phyloP scores from a whole-genome alignment of 1,140 invertebrate species.

The Camponotus vicinus region DNA sequence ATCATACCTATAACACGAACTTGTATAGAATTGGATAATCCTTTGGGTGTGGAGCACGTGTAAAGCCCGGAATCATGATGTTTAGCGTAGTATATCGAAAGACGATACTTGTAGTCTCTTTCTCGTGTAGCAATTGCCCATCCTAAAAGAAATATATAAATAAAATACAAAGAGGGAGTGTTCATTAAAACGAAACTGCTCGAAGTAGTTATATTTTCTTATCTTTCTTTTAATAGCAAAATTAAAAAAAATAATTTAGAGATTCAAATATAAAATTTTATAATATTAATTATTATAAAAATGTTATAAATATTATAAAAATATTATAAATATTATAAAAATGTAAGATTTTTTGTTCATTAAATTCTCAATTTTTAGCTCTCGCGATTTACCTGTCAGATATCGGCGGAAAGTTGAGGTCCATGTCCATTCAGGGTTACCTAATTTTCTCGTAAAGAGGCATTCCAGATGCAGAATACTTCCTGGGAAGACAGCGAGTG shows the following conservation, averaged over 20 bases:
- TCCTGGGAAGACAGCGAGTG: slow-evolving; percentile 93
- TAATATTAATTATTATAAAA: background rate
- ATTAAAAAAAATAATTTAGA: no score
- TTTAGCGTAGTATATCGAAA: slow-evolving; percentile 94
- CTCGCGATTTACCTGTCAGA: slow-evolving; percentile 88
- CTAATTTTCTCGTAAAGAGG: slow-evolving; percentile 90
- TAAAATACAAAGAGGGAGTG: background rate
- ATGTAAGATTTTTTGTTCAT: background rate
- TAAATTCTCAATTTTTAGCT: background rate
- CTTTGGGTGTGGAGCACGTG: slow-evolving; percentile 93
- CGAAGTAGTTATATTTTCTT: no score
- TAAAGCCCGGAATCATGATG: slow-evolving; percentile 93
- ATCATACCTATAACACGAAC: slow-evolving; percentile 92
- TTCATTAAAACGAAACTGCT: no score
- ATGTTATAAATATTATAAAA: background rate
- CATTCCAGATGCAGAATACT: slow-evolving; percentile 95
- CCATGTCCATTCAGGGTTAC: slow-evolving; percentile 96
- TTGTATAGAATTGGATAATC: slow-evolving; percentile 92
- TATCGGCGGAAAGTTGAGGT: slow-evolving; percentile 92
- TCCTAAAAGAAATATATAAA: slow-evolving; percentile 85
- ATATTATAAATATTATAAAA: background rate
- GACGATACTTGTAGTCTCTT: slow-evolving; percentile 92
- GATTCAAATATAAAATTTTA: background rate
- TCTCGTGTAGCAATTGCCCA: slow-evolving; percentile 93
- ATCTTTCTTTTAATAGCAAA: no score